Evolutionary conservation across 2,113 vertebrate genomes (phyloP).

Genomic region (Xiphias gladius): DNA sequence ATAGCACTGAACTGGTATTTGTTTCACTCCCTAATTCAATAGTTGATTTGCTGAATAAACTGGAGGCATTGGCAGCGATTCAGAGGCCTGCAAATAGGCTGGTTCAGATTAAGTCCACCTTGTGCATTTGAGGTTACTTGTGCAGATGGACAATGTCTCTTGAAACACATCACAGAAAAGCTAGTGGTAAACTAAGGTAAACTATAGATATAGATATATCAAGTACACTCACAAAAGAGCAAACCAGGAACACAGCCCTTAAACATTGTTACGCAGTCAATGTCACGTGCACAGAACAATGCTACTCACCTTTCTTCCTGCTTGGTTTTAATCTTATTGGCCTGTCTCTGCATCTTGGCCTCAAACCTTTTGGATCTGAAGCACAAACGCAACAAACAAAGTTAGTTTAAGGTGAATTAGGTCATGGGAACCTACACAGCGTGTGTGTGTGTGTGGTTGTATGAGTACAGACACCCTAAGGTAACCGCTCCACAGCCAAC

Average conservation of each 20-base stretch:
- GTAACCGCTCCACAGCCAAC: background rate
- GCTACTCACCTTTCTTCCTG: slow-evolving; percentile 91
- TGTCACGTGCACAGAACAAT: background rate
- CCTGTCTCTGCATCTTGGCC: slow-evolving; percentile 84
- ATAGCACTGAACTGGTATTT: background rate
- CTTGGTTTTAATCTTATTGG: slow-evolving; percentile 84
- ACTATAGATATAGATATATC: background rate
- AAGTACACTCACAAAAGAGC: slow-evolving; percentile 7
- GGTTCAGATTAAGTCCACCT: background rate
- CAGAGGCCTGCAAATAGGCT: background rate
- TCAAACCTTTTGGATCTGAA: slow-evolving; percentile 80
- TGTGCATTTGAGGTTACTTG: background rate
- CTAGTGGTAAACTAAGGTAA: too few species aligned
- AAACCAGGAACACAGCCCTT: slow-evolving; percentile 1
- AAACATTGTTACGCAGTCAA: background rate
- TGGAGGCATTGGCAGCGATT: background rate
- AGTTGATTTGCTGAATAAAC: background rate
- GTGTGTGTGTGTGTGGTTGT: background rate
- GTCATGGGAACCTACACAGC: background rate
- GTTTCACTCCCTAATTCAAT: background rate
- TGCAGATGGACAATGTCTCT: background rate
- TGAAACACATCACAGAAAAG: background rate
- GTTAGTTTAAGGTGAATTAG: background rate
- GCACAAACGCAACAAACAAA: slow-evolving; percentile 33
- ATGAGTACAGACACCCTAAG: background rate